Conservation (phyloP, 2,888 invertebrate genomes). For the Thecophora atra region DNA sequence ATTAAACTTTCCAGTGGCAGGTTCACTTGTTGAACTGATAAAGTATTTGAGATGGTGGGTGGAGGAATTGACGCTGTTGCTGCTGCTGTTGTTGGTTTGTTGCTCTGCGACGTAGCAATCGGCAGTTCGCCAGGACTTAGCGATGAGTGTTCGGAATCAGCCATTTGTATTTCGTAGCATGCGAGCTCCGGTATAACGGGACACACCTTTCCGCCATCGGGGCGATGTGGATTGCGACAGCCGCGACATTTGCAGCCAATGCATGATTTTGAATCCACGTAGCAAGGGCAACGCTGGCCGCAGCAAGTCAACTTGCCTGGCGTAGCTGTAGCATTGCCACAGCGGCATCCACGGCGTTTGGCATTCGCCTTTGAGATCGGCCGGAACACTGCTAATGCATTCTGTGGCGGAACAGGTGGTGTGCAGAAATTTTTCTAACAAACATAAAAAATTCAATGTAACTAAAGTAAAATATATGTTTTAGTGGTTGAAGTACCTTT, state of each 20-base stretch:
- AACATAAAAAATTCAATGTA: constrained; percentile 15
- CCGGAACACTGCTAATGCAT: constrained; percentile 41
- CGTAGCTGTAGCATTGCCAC: constrained; percentile 88
- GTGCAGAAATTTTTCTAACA: constrained; percentile 41
- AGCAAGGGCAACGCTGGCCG: constrained; percentile 93
- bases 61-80: constrained; percentile 31
- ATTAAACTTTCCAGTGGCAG: constrained; percentile 17
- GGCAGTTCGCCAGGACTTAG: constrained; percentile 48
- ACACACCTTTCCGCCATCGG: constrained; percentile 80
- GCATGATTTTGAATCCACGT: constrained; percentile 89
- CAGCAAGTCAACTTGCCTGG: constrained; percentile 93
- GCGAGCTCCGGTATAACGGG: constrained; percentile 75
- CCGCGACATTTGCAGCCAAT: constrained; percentile 91
- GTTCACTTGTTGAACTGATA: background rate
- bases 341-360: constrained; percentile 83
- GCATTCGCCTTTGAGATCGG: constrained; percentile 52
- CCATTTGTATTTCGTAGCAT: constrained; percentile 69
- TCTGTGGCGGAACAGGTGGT: constrained; percentile 37
- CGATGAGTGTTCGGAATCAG: constrained; percentile 50
- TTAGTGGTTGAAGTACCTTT: constrained; percentile 50
- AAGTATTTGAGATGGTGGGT: constrained; percentile 36
- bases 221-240: constrained; percentile 89
- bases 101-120: constrained; percentile 41
- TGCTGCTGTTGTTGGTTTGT: constrained; percentile 30
- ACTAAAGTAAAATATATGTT: background rate